phyloP scores from a whole-genome alignment of 1,140 invertebrate species.

The Bombus haemorrhoidalis region DNA sequence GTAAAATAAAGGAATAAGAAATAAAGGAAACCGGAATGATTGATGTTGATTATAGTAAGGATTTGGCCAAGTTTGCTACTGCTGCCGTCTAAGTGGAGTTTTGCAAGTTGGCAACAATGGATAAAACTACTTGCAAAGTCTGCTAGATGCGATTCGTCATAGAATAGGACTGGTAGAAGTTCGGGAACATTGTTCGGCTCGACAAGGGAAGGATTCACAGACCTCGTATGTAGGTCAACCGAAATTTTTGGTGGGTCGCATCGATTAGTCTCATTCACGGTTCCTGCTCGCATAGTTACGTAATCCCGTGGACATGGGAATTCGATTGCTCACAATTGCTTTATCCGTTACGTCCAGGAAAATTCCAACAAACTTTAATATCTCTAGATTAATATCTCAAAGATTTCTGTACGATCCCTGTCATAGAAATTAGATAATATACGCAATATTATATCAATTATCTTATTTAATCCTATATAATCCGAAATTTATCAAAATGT shows the following conservation, averaged over 20 bases:
- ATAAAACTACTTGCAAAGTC: neutral
- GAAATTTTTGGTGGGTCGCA: constrained; percentile 54
- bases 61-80: neutral
- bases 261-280: constrained; percentile 40
- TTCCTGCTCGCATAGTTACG: constrained; percentile 37
- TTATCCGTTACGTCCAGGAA: neutral
- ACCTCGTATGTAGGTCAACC: constrained; percentile 43
- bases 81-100: neutral
- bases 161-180: neutral
- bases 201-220: constrained; percentile 7
- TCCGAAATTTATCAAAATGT: too few relatives aligned
- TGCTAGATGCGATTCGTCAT: neutral
- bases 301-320: constrained; percentile 48
- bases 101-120: neutral
- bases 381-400: too few relatives aligned
- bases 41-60: neutral
- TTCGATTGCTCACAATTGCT: constrained; percentile 33
- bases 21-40: neutral
- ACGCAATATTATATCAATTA: too few relatives aligned
- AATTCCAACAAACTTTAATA: neutral
- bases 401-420: too few relatives aligned
- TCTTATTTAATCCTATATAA: too few relatives aligned
- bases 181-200: constrained; percentile 8
- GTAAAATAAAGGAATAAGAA: neutral
- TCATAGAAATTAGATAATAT: too few relatives aligned